Evolutionary conservation across 2,113 vertebrate species (phyloP).

Genomic region (Anguilla rostrata): DNA sequence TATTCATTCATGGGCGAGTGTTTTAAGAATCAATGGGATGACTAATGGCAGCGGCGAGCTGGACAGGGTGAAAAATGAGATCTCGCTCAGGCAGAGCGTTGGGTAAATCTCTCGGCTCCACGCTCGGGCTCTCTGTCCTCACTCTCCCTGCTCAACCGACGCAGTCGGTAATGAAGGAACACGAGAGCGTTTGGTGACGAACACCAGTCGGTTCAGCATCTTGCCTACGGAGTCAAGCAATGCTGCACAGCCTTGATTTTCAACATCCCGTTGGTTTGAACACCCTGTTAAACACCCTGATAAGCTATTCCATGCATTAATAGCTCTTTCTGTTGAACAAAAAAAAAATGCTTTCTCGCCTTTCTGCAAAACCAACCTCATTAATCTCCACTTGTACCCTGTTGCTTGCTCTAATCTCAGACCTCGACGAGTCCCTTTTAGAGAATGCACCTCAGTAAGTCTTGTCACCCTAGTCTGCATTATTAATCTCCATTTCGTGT

Average conservation of each 20-base stretch:
- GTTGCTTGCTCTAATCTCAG: background rate
- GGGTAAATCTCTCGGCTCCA: conserved; percentile 24
- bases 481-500: background rate
- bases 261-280: no score
- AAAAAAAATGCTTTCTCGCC: no score
- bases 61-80: conserved; percentile 66
- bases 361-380: no score
- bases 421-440: background rate
- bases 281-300: no score
- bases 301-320: no score
- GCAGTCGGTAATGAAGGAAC: background rate
- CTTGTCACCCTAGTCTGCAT: background rate
- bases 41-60: conserved; percentile 44
- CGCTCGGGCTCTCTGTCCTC: background rate
- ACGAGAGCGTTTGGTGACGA: background rate
- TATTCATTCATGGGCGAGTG: conserved; percentile 40
- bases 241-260: no score
- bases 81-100: conserved; percentile 58
- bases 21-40: conserved; percentile 7
- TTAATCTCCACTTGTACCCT: background rate
- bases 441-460: background rate
- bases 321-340: no score
- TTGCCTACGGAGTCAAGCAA: background rate
- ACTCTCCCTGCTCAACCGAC: background rate
- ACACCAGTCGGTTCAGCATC: background rate